Evolutionary conservation across 2,888 invertebrate species (phyloP).

Genomic region (Melolontha melolontha): DNA sequence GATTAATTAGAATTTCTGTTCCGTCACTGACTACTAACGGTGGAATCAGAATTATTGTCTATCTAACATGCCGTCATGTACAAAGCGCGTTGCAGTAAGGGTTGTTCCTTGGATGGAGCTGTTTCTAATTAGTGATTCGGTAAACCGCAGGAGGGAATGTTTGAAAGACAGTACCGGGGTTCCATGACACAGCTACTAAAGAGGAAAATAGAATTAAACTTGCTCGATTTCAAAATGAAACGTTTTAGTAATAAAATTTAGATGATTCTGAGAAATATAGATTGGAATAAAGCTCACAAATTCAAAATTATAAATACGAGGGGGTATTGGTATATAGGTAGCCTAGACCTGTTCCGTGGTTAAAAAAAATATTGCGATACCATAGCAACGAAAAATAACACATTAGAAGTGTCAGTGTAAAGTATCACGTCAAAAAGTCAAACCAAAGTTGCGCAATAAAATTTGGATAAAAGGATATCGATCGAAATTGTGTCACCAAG

Average conservation of each 20-base stretch:
- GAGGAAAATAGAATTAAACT: constrained; percentile 14
- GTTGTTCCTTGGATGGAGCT: constrained; percentile 2
- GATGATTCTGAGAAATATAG: too few species aligned
- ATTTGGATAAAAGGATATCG: too few species aligned
- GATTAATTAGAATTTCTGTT: constrained; percentile 22
- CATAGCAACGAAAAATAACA: too few species aligned
- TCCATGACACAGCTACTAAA: constrained; percentile 5
- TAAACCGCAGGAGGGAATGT: constrained; percentile 30
- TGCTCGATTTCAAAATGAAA: not conserved
- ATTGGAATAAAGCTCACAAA: too few species aligned
- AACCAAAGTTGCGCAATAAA: not conserved
- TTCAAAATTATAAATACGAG: too few species aligned
- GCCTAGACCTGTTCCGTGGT: too few species aligned
- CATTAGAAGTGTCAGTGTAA: too few species aligned
- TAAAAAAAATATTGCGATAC: too few species aligned
- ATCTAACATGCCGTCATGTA: constrained; percentile 2
- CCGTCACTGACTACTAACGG: not conserved
- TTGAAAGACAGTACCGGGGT: constrained; percentile 10
- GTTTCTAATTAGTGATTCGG: constrained; percentile 27
- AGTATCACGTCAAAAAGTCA: too few species aligned
- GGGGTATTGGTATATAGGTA: too few species aligned
- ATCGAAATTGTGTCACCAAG: too few species aligned
- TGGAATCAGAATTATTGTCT: constrained; percentile 8
- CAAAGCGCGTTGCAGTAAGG: constrained; percentile 13
- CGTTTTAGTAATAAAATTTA: not conserved